Evolutionary conservation across 2,113 vertebrate genomes (phyloP).

Genomic region (cat (Felis catus)): DNA sequence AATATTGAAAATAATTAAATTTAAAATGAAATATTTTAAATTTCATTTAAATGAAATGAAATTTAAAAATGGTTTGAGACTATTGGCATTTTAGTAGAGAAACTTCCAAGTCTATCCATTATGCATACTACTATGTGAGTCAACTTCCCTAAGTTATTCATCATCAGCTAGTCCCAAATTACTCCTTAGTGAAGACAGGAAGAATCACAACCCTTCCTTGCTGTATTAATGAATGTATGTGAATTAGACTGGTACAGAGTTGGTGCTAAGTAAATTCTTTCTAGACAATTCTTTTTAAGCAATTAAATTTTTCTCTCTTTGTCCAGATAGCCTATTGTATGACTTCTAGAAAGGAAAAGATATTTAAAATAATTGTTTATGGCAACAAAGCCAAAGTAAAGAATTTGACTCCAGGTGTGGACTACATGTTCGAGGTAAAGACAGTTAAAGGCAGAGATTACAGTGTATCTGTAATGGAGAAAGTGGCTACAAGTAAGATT

Average conservation of each 20-base stretch:
- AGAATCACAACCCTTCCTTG: background rate
- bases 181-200: background rate
- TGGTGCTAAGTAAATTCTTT: background rate
- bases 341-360: slow-evolving; percentile 70
- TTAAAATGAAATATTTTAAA: no score
- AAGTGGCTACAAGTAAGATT: slow-evolving; percentile 88
- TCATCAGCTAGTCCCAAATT: background rate
- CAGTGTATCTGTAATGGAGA: slow-evolving; percentile 81
- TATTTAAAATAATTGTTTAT: slow-evolving; percentile 70
- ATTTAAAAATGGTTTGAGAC: background rate
- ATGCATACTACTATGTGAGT: background rate
- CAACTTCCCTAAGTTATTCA: background rate
- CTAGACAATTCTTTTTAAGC: background rate
- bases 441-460: slow-evolving; percentile 86
- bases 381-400: slow-evolving; percentile 83
- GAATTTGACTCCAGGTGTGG: slow-evolving; percentile 86
- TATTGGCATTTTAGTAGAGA: background rate
- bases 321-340: slow-evolving; percentile 84
- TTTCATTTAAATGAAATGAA: background rate
- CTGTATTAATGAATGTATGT: background rate
- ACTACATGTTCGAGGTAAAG: slow-evolving; percentile 88
- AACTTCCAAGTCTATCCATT: background rate
- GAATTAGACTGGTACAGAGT: background rate
- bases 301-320: background rate
- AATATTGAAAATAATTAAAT: no score